phyloP scores from a whole-genome alignment of 2,888 invertebrate genomes.

The Lasioglossum pauxillum region DNA sequence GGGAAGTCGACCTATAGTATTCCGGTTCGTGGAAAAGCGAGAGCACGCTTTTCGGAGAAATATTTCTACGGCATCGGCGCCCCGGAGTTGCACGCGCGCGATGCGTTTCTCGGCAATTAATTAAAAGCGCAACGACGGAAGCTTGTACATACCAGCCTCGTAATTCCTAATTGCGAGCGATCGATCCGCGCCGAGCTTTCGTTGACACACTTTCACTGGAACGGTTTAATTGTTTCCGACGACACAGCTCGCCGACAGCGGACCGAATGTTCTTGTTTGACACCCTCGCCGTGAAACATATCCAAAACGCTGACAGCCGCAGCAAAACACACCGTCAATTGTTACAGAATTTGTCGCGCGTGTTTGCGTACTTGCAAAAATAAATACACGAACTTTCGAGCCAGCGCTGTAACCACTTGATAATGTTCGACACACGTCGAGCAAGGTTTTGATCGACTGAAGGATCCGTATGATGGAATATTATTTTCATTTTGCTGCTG shows the following conservation, averaged over 20 bases:
- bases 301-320: not conserved
- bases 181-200: constrained; percentile 12
- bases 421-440: not conserved
- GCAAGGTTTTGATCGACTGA: not conserved
- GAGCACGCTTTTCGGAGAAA: not conserved
- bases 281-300: not conserved
- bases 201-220: not conserved
- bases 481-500: not conserved
- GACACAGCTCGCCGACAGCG: not conserved
- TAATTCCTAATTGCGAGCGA: constrained; percentile 17
- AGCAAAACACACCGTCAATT: not conserved
- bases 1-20: not conserved
- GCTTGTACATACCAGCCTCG: not conserved
- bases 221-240: constrained; percentile 6
- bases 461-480: not conserved
- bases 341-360: not conserved
- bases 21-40: not conserved
- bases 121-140: not conserved
- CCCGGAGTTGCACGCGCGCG: not conserved
- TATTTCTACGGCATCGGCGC: not conserved
- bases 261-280: not conserved
- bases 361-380: not conserved
- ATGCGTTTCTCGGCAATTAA: not conserved
- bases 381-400: not conserved
- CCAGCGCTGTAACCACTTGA: not conserved